Evolutionary conservation across 2,113 vertebrate genomes (phyloP), one percentile per base, ranked within the genome.

Genomic region (Oceanodroma tethys): DNA sequence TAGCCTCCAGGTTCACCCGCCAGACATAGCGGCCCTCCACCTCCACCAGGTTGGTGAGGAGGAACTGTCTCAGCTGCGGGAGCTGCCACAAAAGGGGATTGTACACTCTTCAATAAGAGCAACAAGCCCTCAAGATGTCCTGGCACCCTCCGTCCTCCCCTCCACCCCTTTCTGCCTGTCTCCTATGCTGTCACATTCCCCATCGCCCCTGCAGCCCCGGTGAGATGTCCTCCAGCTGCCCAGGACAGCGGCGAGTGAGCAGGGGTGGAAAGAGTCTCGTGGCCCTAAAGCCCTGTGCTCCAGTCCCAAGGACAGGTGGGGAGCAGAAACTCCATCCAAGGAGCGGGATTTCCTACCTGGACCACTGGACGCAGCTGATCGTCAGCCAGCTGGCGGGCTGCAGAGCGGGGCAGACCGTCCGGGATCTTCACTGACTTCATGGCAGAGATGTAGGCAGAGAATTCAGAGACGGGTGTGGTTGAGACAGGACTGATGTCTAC

Each of bases 11-110:
- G 97, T 99, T 99, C 74, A 99, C 97, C 53, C 99, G 98, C 99
- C 99, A 99, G 60, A 87, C 3, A 0, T 99, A 99, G 34, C 72
- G 98, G 21, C 99, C 99, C 2, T 99, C 98, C 23, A 97, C 81
- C 95, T 99, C 98, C 88, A 99, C 98, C 94, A 99, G 97, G 96
- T 99, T 99, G 52, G 99, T 99, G 80, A 99, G 98, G 48, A 99
- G 97, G 96, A 99, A 99, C 96, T 99, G 98, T 53, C 99, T 98
- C 40, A 99, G 97, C 3, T 99, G 98, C 2, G 96, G 98, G 56
- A 98, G 98, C 99, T 99, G 95, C 29, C 70, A 53, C 2, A 11
- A 23, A 73, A 80, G 16, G 36, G 11, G 8, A 78, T 18, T 2
- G 2, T 5, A 14, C 0, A 0, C 47, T 66, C 34, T 29, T 62